Base-by-base conservation (phyloP, 2,888 invertebrate species). In the Brachyptera risi region DNA sequence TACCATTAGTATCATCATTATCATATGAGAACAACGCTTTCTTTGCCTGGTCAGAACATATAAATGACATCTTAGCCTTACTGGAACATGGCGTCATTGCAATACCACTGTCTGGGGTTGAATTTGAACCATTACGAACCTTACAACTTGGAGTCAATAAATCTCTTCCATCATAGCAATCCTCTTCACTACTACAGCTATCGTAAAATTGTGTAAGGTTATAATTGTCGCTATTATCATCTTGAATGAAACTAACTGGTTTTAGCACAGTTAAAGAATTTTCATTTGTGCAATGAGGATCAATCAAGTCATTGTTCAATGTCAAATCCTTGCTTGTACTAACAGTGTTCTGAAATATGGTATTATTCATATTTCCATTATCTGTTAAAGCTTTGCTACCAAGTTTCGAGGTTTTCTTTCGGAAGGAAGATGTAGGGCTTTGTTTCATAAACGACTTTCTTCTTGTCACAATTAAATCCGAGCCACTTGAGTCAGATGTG, bases 41-140 rank as follows among this genome's bases (percentile, higher is more conserved):
- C 31, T 31, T 5, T 11, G 11, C 31, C 11, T 31, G 7, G 31
- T 31, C 11, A 5, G 31, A 7, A 11, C 31, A 31, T 11, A 31
- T 11, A 31, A 31, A 31, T 11, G 31, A 31, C n/a, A n/a, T n/a
- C n/a, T n/a, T n/a, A n/a, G n/a, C n/a, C 11, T 11, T 31, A 61
- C 77, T 76, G 66, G 77, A 76, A 15, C 77, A 76, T 0, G 69
- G 74, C 0, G 70, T 73, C 0, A 77, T 76, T 0, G 75, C 75
- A 0, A 77, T 74, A 0, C 79, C 78, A 49, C 78, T 78, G 67
- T 79, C 79, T 0, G 79, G 78, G 0, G 76, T 77, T 11, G 58
- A 62, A 13, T 38, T 37, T 31, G 31, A 5, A 7, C 31, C 31
- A 31, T 31, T 31, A 11, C 31, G 31, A 7, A 31, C 11, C 11